Percentiles rank a stretch among this genome's conserved stretches.
Evolutionary conservation across 1,140 invertebrate species (phyloP).

Genomic region (Drosophila busckii): DNA sequence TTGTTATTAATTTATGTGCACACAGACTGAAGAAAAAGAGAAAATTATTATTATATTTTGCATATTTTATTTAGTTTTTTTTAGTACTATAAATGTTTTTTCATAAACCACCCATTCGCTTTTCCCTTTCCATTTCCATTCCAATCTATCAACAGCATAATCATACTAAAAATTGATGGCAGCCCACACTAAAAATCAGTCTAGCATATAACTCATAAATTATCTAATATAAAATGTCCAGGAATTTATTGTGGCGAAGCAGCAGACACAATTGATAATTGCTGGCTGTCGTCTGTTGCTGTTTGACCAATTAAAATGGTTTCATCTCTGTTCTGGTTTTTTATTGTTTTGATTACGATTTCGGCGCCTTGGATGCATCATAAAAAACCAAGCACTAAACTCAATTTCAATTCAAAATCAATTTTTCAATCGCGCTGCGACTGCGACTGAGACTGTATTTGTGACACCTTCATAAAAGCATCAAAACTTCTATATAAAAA

Average conservation of each 20-base stretch:
- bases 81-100: no score
- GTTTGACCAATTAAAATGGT: slow-evolving; percentile 62
- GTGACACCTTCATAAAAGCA: slow-evolving; percentile 69
- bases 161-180: slow-evolving; percentile 19
- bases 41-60: no score
- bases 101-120: slow-evolving; percentile 28
- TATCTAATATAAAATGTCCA: slow-evolving; percentile 49
- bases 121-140: slow-evolving; percentile 24
- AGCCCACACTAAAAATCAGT: slow-evolving; percentile 48
- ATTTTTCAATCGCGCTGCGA: slow-evolving; percentile 68
- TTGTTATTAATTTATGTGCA: slow-evolving; percentile 67
- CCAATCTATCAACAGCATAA: slow-evolving; percentile 24
- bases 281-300: slow-evolving; percentile 66
- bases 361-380: slow-evolving; percentile 58
- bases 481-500: no score
- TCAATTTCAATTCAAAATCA: slow-evolving; percentile 70
- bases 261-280: slow-evolving; percentile 65
- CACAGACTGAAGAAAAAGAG: slow-evolving; percentile 1
- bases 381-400: slow-evolving; percentile 53
- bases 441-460: slow-evolving; percentile 22
- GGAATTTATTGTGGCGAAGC: slow-evolving; percentile 62
- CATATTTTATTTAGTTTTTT: no score
- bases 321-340: slow-evolving; percentile 37
- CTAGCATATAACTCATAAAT: slow-evolving; percentile 55
- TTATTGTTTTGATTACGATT: slow-evolving; percentile 71